Evolutionary conservation across 2,888 invertebrate species (phyloP).

Genomic region (Rhamnusium bicolor): DNA sequence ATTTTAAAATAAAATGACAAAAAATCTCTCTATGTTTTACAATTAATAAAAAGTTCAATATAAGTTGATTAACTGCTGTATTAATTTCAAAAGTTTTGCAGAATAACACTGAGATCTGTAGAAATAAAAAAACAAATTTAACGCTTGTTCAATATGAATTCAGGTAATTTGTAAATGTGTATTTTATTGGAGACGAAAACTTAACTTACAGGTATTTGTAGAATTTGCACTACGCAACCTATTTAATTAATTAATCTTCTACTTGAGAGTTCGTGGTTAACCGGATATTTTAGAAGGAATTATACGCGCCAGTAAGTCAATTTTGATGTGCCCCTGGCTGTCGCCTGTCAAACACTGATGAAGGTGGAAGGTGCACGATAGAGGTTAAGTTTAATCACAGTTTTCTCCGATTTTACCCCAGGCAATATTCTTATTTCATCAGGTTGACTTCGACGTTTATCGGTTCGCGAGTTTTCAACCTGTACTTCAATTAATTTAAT

Average conservation of each 20-base stretch:
- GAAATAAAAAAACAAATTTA: not conserved
- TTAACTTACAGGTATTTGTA: slow-evolving; percentile 10
- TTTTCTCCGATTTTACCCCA: slow-evolving; percentile 26
- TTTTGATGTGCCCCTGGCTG: slow-evolving; percentile 61
- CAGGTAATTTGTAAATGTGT: not conserved
- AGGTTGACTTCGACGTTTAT: slow-evolving; percentile 31
- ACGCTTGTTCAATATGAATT: not conserved
- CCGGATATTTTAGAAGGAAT: slow-evolving; percentile 42
- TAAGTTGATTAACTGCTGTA: too few relatives aligned
- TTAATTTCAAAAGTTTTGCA: too few relatives aligned
- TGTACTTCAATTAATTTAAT: not conserved
- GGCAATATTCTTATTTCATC: slow-evolving; percentile 33
- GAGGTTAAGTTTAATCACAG: slow-evolving; percentile 35
- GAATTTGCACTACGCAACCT: not conserved
- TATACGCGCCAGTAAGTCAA: slow-evolving; percentile 65
- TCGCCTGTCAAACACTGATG: slow-evolving; percentile 58
- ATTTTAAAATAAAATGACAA: too few relatives aligned
- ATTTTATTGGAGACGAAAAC: not conserved
- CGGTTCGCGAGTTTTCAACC: not conserved
- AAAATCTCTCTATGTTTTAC: too few relatives aligned
- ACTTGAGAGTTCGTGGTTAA: slow-evolving; percentile 22
- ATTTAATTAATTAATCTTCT: slow-evolving; percentile 30
- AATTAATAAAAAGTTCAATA: too few relatives aligned
- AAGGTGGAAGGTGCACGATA: slow-evolving; percentile 20
- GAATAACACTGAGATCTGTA: too few relatives aligned